Evolutionary conservation across 1,140 invertebrate species (phyloP), one percentile per base, ranked within the genome.

Genomic region (Hycleus phaleratus): DNA sequence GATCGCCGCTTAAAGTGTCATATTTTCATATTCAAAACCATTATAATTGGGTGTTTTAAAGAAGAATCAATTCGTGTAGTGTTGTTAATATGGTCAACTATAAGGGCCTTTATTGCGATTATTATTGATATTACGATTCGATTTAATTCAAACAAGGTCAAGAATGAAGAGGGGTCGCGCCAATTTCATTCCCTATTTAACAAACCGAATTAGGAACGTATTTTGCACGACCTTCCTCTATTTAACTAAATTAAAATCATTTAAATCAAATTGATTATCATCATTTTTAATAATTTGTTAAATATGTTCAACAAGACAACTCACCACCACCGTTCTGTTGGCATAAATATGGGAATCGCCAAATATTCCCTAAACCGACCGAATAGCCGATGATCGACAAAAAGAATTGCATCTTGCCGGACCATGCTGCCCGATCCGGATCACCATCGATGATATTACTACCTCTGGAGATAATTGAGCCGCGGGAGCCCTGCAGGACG

Each of bases 281-380:
- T 18, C 18, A 18, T 18, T 18, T 12, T 18, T 18, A 18, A 18
- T 18, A 18, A 18, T 18, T 18, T 18, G 18, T 18, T 18, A 18
- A 18, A 18, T 18, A 18, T 18, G 18, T 1, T 18, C 18, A 18
- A 18, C 18, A 18, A 18, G 18, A 42, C 26, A 42, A 81, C 85
- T 84, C 70, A 93, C 92, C 93, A 75, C 93, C 93, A 46, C 93
- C 93, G 75, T 97, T 95, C 72, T 93, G 88, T 77, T 95, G 93
- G 69, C 91, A 94, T 51, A 96, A 77, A 71, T 95, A 96, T 7
- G 93, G 93, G 79, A 97, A 97, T 67, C 93, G 82, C 94, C 93
- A 96, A 45, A 96, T 93, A 72, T 95, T 95, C 11, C 92, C 93
- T 18, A 96, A 80, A 0, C 91, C 91, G 4, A 95, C 90, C 40